Evolutionary conservation across 1,140 invertebrate genomes (phyloP), one percentile per base, ranked within the genome.

Genomic region (Myzus persicae): DNA sequence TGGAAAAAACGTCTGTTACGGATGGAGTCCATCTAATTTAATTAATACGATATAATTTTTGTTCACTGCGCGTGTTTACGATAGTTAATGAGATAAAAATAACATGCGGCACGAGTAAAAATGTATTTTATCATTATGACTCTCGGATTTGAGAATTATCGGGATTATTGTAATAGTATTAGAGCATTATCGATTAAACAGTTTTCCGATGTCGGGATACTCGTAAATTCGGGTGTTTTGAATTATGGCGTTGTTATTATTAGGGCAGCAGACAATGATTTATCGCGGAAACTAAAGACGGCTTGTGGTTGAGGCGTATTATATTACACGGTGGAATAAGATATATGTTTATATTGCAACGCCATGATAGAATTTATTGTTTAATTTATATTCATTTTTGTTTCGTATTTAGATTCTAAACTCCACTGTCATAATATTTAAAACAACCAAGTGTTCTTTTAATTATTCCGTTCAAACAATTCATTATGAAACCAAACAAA

Each of bases 41-140:
- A 67, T 67, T n/a, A 67, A 67, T 67, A n/a, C 59, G 59, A 67
- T 67, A 67, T 67, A n/a, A n/a, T n/a, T n/a, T 67, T n/a, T 67
- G 11, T 24, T 67, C 31, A 18, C 31, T n/a, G 59, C 59, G 59
- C 14, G 31, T n/a, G 18, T 67, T 67, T 67, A n/a, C 59, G 59
- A 14, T 59, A 22, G 54, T 14, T 31, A 9, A 67, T 4, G 14
- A n/a, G 14, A 11, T 9, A 14, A 67, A n/a, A 18, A 67, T n/a
- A n/a, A 67, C n/a, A n/a, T 6, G 59, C 31, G 18, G 31, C 31
- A n/a, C n/a, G 31, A 31, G 11, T n/a, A n/a, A 67, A 67, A 67
- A 18, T 18, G 31, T 67, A 67, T 67, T 67, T 67, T 67, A 67
- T 67, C 4, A 67, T n/a, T 67, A 18, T 4, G 6, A n/a, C 59